phyloP scores from a whole-genome alignment of 2,888 invertebrate species.

The Pristionchus entomophagus region DNA sequence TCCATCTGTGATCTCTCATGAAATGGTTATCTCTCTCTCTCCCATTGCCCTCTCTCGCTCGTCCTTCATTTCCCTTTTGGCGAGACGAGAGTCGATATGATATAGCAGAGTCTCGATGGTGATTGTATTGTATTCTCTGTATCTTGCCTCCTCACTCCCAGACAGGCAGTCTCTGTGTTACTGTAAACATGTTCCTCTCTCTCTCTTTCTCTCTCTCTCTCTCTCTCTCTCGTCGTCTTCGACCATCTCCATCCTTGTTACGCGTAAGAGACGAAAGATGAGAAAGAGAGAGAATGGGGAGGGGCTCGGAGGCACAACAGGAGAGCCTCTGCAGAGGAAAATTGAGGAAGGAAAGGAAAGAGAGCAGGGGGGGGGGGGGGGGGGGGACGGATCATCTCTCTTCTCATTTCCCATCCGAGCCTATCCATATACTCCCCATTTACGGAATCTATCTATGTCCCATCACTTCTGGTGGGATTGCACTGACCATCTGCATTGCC shows the following conservation, averaged over 20 bases:
- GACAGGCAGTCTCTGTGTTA: too few relatives aligned
- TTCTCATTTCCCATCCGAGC: neutral
- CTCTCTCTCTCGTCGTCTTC: too few relatives aligned
- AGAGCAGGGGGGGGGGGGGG: neutral
- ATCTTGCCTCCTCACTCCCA: too few relatives aligned
- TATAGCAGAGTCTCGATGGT: neutral
- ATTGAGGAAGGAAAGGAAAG: constrained; percentile 6
- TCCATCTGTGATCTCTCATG: neutral
- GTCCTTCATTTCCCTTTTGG: neutral
- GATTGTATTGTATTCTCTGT: too few relatives aligned
- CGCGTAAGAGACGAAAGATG: too few relatives aligned
- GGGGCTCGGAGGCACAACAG: neutral
- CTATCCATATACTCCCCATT: neutral
- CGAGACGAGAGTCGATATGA: neutral
- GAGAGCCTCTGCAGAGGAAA: neutral
- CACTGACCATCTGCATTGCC: neutral
- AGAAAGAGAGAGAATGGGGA: neutral
- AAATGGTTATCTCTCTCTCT: neutral
- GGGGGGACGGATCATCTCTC: neutral
- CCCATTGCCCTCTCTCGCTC: neutral
- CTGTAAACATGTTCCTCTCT: too few relatives aligned
- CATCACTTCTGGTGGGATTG: neutral
- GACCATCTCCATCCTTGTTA: too few relatives aligned
- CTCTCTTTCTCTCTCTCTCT: too few relatives aligned
- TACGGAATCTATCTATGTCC: neutral